Base-by-base conservation (phyloP, 2,888 invertebrate genomes). In the Gymnocheta viridis region DNA sequence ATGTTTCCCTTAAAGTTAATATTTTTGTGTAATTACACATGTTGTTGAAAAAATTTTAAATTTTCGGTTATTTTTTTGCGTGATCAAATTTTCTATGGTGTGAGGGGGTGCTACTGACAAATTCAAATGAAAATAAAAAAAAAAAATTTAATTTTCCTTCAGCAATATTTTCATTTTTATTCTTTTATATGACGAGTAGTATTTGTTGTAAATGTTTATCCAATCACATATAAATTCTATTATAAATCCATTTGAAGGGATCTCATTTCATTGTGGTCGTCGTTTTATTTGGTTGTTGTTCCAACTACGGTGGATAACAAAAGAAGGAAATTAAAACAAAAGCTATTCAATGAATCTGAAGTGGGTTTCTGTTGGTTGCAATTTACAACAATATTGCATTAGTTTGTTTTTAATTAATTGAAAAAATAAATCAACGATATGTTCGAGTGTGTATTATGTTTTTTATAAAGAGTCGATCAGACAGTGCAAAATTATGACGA, bases 341-440 rank as follows among this genome's bases (percentile, higher is more conserved):
- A 77, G 17, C 19, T 47, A 47, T 51, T 56, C 35, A 32, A 76
- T 76, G 47, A 66, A 58, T 35, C 56, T 77, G 17, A 47, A 77
- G 66, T 77, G 12, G 7, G 47, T 77, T 19, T 58, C 10, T 77
- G 14, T 67, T 67, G 35, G 35, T 77, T 67, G 47, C 9, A 35
- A 35, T 35, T 62, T 29, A 51, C 27, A 64, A 29, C 51, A 54
- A 35, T n/a, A 56, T 56, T 67, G 29, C 35, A 22, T 56, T 47
- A 56, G 24, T 56, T 66, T 54, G 17, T 24, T 76, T 76, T 66
- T 77, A 77, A 67, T 77, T 66, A 67, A 77, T 67, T 49, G 29
- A 72, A 47, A 35, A 22, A 73, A 60, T 6, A 22, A 17, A 12
- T 19, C 9, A 19, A 56, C 29, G 14, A 60, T 47, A 2, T 12